A percentile compares a stretch with the other conserved stretches of the same genome.
Conservation (phyloP, 2,888 invertebrate species). For the Phragmatobia fuliginosa region DNA sequence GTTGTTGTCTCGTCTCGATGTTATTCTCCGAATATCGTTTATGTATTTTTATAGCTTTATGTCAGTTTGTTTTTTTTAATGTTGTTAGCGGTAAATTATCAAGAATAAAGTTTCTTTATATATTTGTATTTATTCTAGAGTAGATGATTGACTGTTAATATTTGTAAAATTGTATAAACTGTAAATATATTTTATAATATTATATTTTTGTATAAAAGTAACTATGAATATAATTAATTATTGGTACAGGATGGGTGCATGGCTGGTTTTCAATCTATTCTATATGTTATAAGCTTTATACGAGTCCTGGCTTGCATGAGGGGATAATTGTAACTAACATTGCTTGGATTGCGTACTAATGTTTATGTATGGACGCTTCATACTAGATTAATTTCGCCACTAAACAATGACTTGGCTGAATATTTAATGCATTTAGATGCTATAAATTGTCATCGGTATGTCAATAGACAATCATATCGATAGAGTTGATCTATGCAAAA, state of each 20-base stretch:
- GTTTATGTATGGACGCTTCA: constrained; percentile 3
- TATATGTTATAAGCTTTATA: constrained; percentile 25
- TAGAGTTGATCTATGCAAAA: neutral
- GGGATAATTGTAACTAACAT: constrained; percentile 16
- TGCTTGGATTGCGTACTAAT: constrained; percentile 31
- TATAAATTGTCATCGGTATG: neutral
- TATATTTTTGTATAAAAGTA: neutral
- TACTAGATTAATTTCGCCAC: neutral
- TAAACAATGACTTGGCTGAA: neutral
- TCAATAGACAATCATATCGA: constrained; percentile 8
- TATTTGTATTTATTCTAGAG: constrained; percentile 26
- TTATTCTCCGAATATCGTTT: constrained; percentile 36
- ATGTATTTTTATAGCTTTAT: constrained; percentile 32
- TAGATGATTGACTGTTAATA: neutral
- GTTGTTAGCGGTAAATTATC: constrained; percentile 16
- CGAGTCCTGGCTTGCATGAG: constrained; percentile 33
- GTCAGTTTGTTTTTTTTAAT: constrained; percentile 21
- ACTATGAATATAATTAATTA: neutral
- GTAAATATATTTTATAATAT: constrained; percentile 3
- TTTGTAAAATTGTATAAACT: neutral
- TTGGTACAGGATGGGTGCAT: neutral
- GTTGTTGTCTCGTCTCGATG: constrained; percentile 68
- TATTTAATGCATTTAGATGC: neutral
- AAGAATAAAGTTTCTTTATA: constrained; percentile 16
- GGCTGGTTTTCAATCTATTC: constrained; percentile 33